Evolutionary conservation across 2,113 vertebrate species (phyloP).

Genomic region (human): DNA sequence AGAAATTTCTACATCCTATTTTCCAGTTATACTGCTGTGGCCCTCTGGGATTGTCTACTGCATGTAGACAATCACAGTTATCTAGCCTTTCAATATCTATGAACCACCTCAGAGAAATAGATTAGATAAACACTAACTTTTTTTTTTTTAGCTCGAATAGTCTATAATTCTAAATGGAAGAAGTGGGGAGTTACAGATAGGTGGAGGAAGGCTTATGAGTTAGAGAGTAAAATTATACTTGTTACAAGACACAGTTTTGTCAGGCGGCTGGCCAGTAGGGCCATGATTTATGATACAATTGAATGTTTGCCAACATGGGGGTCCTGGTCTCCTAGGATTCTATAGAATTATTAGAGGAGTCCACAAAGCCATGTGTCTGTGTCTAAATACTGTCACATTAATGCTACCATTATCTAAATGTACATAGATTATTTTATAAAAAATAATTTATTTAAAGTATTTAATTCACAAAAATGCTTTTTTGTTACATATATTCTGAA

Average conservation of each 20-base stretch:
- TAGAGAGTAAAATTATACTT: background rate
- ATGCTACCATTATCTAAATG: background rate
- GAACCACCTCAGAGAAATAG: background rate
- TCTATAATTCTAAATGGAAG: background rate
- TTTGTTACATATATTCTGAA: background rate
- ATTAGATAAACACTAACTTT: background rate
- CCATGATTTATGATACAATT: background rate
- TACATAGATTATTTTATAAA: background rate
- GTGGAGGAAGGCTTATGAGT: background rate
- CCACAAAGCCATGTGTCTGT: background rate
- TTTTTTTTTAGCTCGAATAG: background rate
- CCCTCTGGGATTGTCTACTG: background rate
- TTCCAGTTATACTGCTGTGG: background rate
- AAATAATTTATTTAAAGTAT: background rate
- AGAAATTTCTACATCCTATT: background rate
- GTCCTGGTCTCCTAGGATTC: background rate
- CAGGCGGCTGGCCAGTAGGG: background rate
- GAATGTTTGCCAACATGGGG: background rate
- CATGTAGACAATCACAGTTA: background rate
- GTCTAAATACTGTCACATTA: background rate
- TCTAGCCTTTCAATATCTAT: background rate
- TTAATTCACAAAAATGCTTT: background rate
- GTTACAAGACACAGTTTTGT: background rate
- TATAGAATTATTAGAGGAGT: background rate
- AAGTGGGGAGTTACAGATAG: background rate